Base-by-base conservation (phyloP, 2,113 vertebrate species). In the Gallinago paraguaiae region DNA sequence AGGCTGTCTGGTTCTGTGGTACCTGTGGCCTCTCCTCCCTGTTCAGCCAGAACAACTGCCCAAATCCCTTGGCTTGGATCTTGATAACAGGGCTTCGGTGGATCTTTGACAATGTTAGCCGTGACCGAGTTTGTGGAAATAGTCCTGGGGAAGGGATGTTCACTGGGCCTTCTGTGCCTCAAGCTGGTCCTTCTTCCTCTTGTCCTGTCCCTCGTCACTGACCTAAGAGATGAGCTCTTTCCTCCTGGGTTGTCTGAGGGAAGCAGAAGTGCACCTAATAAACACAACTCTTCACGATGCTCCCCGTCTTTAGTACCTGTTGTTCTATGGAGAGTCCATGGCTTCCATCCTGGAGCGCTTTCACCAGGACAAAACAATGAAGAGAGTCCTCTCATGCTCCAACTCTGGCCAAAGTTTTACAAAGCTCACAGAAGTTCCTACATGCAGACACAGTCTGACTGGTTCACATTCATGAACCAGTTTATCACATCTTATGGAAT, bases 241-340 rank as follows among this genome's bases (percentile, higher is more conserved):
- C 11, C 20, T 57, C 75, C 31, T 78, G 28, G 19, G 4, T 33
- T 71, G 25, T 27, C 31, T 50, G 65, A 82, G 30, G 24, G 53
- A 70, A 51, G 35, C 43, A 79, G 25, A 43, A 3, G 37, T 54
- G 27, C 23, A 28, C 7, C 28, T 77, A 51, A 50, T 33, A 65
- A 83, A 71, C 16, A 18, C 33, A 56, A 7, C 9, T 69, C 8
- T 65, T 50, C 7, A 7, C 50, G 43, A 28, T 57, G 35, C 11
- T 87, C 17, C 30, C 6, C 20, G 18, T 41, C 41, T 31, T 61
- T 61, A 11, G 7, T 74, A n/a, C 22, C 22, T 46, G 1, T 50
- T 4, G 2, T n/a, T 63, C 20, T 35, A 7, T 2, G 8, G 17
- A 0, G 0, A 86, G 41, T 13, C 28, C 51, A 22, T 33, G 14